A percentile compares a stretch with the other conserved stretches of the same genome.
phyloP scores from a whole-genome alignment of 2,113 vertebrate genomes.

The Anser cygnoides region DNA sequence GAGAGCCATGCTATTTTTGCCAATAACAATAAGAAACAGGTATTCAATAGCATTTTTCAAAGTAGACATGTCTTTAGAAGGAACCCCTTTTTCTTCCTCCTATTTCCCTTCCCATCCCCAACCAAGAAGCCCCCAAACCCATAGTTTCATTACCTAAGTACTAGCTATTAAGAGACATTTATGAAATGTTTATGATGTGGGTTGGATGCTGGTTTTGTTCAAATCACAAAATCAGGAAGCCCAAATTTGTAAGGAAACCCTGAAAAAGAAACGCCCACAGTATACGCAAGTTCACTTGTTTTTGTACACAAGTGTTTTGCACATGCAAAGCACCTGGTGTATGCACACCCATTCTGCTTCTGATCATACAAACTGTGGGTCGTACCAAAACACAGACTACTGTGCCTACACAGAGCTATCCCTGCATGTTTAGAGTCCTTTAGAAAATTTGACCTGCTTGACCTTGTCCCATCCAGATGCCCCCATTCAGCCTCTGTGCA shows the following conservation, averaged over 20 bases:
- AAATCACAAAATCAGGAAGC: neutral
- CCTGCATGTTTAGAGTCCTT: neutral
- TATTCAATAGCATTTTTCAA: neutral
- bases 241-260: neutral
- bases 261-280: neutral
- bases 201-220: neutral
- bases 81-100: neutral
- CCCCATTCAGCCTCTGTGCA: neutral
- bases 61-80: neutral
- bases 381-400: neutral
- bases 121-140: neutral
- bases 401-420: neutral
- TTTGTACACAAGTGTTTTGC: neutral
- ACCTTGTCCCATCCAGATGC: neutral
- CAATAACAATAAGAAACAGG: neutral
- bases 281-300: accelerated
- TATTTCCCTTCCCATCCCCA: neutral
- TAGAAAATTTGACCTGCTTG: neutral
- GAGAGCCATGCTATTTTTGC: neutral
- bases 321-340: neutral
- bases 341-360: neutral
- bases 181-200: neutral
- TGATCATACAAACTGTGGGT: neutral
- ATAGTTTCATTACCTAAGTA: neutral
- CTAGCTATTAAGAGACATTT: neutral